Conservation (phyloP, 2,113 vertebrate genomes). For the Colius striatus region DNA sequence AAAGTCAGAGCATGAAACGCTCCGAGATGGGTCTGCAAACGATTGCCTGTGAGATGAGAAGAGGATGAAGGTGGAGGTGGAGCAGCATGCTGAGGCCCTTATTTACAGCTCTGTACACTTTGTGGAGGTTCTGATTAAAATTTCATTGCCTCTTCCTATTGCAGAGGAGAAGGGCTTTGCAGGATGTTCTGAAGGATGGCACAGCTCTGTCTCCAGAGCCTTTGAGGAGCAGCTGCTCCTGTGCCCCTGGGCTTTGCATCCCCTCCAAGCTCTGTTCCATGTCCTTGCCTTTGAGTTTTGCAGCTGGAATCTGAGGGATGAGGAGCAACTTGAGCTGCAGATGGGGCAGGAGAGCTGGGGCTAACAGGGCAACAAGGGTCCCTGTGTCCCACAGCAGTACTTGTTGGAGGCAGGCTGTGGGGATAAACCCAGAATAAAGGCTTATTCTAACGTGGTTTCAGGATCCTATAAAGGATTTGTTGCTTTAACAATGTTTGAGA, state of each 20-base stretch:
- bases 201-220: background rate
- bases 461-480: background rate
- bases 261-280: background rate
- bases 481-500: background rate
- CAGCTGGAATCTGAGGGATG: background rate
- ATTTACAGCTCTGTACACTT: background rate
- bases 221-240: background rate
- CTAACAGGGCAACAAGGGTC: accelerated
- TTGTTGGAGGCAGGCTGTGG: background rate
- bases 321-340: background rate
- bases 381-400: accelerated
- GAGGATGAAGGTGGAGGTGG: background rate
- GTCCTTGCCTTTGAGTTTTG: background rate
- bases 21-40: accelerated
- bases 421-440: background rate
- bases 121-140: background rate
- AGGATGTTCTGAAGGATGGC: background rate
- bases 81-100: background rate
- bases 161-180: background rate
- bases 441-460: background rate
- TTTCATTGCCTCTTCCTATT: background rate
- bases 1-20: background rate
- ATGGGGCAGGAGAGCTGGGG: background rate
- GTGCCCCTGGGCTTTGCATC: accelerated
- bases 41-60: background rate